A percentile compares a stretch with the other conserved stretches of the same genome.
These are phyloP conservation scores for Siderastrea siderea DNA, from an alignment of 92 coral and sea anemone genomes.

Conservation along the genomic window DNA sequence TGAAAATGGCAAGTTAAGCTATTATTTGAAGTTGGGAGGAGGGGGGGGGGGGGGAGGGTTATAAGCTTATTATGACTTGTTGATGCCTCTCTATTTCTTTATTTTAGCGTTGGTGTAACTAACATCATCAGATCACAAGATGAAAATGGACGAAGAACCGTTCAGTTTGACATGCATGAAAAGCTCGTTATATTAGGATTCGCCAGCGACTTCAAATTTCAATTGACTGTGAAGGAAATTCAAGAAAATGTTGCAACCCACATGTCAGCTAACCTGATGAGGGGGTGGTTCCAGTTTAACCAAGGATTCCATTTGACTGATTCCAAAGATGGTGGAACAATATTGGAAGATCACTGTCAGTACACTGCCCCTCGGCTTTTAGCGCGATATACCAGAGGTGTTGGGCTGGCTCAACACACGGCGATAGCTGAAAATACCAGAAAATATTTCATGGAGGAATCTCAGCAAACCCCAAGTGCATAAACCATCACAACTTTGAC, in stretches of 20 bases:
- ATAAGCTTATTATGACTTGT: background rate
- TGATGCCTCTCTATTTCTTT: background rate
- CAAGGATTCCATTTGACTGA: conserved; percentile 29
- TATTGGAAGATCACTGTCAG: conserved; percentile 15
- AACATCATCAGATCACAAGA: conserved; percentile 16
- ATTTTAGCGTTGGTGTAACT: conserved; percentile 23
- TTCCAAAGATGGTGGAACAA: conserved; percentile 8
- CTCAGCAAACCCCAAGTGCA: background rate
- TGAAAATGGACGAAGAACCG: conserved; percentile 11
- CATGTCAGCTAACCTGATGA: background rate
- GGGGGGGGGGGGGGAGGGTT: no score
- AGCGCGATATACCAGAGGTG: background rate
- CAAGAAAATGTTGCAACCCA: background rate
- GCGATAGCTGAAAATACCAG: conserved; percentile 19
- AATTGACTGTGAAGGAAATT: background rate
- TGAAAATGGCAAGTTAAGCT: no score
- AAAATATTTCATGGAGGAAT: conserved; percentile 6
- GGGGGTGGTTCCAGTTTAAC: conserved; percentile 9
- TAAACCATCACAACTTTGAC: background rate
- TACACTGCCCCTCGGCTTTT: conserved; percentile 8
- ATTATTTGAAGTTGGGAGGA: no score
- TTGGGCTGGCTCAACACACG: conserved; percentile 1
- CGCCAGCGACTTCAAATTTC: background rate
- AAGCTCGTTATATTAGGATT: background rate
- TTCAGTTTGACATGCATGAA: conserved; percentile 31